Evolutionary conservation across 2,888 invertebrate genomes (phyloP), one percentile per base, ranked within the genome.

Genomic region (Perithous albicinctus): DNA sequence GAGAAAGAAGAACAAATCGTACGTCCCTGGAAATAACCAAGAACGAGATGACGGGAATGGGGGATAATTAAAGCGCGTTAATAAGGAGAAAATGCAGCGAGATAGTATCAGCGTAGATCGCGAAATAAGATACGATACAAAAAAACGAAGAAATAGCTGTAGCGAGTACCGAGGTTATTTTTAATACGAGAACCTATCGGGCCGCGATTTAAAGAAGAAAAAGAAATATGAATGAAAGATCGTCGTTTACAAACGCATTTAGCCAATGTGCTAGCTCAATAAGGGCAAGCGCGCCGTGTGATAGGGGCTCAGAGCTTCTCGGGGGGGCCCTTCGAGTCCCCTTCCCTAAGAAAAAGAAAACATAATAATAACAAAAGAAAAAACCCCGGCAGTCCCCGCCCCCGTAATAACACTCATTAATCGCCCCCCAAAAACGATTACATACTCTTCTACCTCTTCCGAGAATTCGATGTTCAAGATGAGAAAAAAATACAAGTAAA

Each of bases 121-220:
- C 84, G 81, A 63, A 41, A 20, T 12, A 63, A 10, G 18, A 8
- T 61, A n/a, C n/a, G 35, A 38, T 20, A 63, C 18, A 10, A 63
- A 41, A n/a, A 51, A 10, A 64, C 38, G 48, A 66, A 61, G 18
- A 66, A 74, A 78, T 43, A 78, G 70, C 82, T 75, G 75, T 66
- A 87, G 5, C n/a, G 91, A 89, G 89, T 88, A 89, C 92, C 92
- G 92, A 92, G 92, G 92, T 93, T 92, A 93, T 93, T 93, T 93
- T 93, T 92, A 93, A 92, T 93, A 93, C 92, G 91, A 92, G 91
- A 91, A 92, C 92, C 92, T 92, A 92, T 92, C 92, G 92, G 92
- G 88, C 89, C 20, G 63, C 38, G 32, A 18, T 20, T 48, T 1
- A 67, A 48, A 38, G 18, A 43, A 23, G 6, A 12, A 12, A 7